Evolutionary conservation across 2,888 invertebrate species (phyloP), one percentile per base, ranked within the genome.

Genomic region (Tolmerus cingulatus): DNA sequence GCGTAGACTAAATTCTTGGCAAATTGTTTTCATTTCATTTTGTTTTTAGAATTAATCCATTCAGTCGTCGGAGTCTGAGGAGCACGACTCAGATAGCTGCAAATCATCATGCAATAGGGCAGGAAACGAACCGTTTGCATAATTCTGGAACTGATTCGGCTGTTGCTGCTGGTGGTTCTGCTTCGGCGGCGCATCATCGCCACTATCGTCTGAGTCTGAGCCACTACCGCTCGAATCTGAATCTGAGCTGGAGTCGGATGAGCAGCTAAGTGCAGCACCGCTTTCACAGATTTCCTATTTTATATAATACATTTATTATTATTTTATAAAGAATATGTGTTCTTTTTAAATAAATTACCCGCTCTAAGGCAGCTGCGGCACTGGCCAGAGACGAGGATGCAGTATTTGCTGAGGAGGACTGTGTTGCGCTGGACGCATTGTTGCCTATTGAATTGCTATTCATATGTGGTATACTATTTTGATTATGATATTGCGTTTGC

Each of bases 41-140:
- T 46, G 4, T 46, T 19, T 37, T 55, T 81, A 51, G 27, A 81
- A 43, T 66, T 37, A 84, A 84, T 74, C 46, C 74, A n/a, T 86
- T 86, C 86, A 86, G 86, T 86, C 86, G 93, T 95, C 95, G 88
- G 94, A 95, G 92, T 97, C 97, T 90, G 96, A 96, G 91, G 96
- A 96, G 91, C 96, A 97, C 57, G 97, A 96, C 93, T 97, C 97
- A 84, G 97, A 97, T 90, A 97, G 94, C 93, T 97, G 96, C 90
- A 97, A 94, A 93, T 97, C 97, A 91, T 97, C 96, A 91, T 95
- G 96, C 90, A 97, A 94, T 93, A 96, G 95, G 90, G 94, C 94
- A 19, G 95, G 94, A 91, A 95, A 92, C 51, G 94, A 91, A 2
- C 89, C 78, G 89, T 91, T 91, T 89, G 90, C 90, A 90, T 91